These are phyloP conservation scores for Steinernema khuongi DNA, from an alignment of 1,140 invertebrate genomes.

Conservation along the genomic window DNA sequence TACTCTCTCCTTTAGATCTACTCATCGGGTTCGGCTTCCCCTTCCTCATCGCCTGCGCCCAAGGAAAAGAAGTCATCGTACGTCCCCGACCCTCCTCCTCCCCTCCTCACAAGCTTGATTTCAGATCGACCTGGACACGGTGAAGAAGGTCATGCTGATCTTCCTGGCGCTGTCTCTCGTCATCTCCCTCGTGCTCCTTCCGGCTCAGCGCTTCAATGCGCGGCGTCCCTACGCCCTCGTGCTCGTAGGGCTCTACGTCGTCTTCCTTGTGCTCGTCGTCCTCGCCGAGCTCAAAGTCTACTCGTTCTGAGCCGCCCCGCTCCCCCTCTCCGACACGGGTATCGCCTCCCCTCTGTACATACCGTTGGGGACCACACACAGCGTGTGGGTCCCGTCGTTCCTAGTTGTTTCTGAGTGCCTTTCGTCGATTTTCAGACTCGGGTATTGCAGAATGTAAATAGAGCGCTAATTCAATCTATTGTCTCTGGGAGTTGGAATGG, in stretches of 20 bases:
- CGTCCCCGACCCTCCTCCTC: conserved; percentile 20
- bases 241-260: conserved; percentile 60
- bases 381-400: neutral
- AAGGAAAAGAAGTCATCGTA: conserved; percentile 55
- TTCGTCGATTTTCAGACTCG: neutral
- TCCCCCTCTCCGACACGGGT: neutral
- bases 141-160: conserved; percentile 59
- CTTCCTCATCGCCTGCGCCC: conserved; percentile 62
- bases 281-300: conserved; percentile 56
- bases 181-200: conserved; percentile 59
- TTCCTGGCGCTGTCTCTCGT: conserved; percentile 60
- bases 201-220: conserved; percentile 59
- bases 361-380: neutral
- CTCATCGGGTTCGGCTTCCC: conserved; percentile 65
- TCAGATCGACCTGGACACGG: conserved; percentile 59
- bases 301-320: neutral
- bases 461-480: too few species aligned
- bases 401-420: neutral
- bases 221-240: conserved; percentile 59
- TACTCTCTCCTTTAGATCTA: conserved; percentile 59
- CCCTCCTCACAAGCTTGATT: conserved; percentile 33
- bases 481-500: too few species aligned
- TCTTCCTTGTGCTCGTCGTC: conserved; percentile 61
- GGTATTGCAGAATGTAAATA: neutral
- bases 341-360: conserved; percentile 5